phyloP scores from a whole-genome alignment of 2,888 invertebrate species.

The Caprella mutica region DNA sequence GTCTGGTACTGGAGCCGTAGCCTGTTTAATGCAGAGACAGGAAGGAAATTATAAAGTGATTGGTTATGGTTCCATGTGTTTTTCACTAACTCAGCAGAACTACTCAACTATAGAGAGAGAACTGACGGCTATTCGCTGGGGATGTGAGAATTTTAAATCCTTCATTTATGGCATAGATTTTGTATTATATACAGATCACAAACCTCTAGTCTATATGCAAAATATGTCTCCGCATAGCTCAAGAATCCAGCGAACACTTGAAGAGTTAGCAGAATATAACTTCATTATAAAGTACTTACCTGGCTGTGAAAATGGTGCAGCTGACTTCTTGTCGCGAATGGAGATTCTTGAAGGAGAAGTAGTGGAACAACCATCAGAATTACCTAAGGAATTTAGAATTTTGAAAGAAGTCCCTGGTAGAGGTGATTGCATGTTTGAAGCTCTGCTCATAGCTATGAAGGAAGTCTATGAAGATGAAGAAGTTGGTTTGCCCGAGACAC shows the following conservation, averaged over 20 bases:
- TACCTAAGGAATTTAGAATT: no score
- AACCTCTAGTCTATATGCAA: background rate
- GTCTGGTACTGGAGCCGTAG: background rate
- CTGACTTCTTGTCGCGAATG: background rate
- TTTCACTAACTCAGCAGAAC: background rate
- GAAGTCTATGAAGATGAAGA: no score
- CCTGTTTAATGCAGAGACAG: background rate
- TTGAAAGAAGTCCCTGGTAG: no score
- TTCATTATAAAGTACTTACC: background rate
- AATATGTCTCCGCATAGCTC: background rate
- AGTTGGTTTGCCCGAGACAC: no score
- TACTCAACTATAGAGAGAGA: constrained; percentile 1
- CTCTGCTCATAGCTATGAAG: no score
- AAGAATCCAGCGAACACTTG: background rate
- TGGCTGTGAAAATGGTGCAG: background rate
- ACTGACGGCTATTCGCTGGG: background rate
- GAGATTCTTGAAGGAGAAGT: no score
- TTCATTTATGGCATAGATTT: background rate
- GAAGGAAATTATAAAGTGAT: background rate
- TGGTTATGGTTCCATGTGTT: background rate
- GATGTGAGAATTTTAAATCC: background rate
- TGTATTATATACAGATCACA: background rate
- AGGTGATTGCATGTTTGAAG: no score
- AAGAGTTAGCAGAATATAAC: background rate
- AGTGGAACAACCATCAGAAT: no score